Base-by-base conservation (phyloP, 2,888 invertebrate genomes). In the Temnothorax unifasciatus region DNA sequence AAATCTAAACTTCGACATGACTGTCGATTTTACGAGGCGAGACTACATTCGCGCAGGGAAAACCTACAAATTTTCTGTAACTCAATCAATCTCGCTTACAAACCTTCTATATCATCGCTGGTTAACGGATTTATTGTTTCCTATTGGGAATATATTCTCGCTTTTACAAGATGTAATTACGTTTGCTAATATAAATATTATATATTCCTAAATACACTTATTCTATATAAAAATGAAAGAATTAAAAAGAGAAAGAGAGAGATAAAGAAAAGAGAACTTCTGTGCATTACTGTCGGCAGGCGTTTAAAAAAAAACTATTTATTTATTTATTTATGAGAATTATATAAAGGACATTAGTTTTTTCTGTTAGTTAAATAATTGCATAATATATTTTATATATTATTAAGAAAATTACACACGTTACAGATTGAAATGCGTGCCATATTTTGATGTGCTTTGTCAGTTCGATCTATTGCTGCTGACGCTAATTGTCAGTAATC, bases 1-100 rank as follows among this genome's bases (percentile, higher is more conserved):
- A 79, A 79, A 69, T 79, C 59, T 71, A 18, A 79, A 79, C 79
- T 79, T 79, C 9, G 57, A 59, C 29, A n/a, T 54, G 41, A 57
- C 69, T 59, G 59, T 79, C 47, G 71, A 79, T 79, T 71, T 79
- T 47, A 34, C 47, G 59, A 77, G 29, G 44, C 44, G 29, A 64
- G 41, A 59, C 34, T 79, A 79, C 44, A 69, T 57, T 47, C 69
- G 29, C 34, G 4, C 8, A 47, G 21, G 11, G 29, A 47, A 54
- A 71, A 38, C 5, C 21, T 6, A 59, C 47, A 11, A 79, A 79
- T 79, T 71, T 47, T 59, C 41, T 47, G 44, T 57, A 59, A 71
- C 47, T 79, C 47, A 38, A 8, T 57, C 34, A 29, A 59, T 47
- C 21, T 8, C 18, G 13, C 38, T 47, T 21, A 15, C 38, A 54